Evolutionary conservation across 1,140 invertebrate species (phyloP).

Genomic region (Sitobion miscanthi): DNA sequence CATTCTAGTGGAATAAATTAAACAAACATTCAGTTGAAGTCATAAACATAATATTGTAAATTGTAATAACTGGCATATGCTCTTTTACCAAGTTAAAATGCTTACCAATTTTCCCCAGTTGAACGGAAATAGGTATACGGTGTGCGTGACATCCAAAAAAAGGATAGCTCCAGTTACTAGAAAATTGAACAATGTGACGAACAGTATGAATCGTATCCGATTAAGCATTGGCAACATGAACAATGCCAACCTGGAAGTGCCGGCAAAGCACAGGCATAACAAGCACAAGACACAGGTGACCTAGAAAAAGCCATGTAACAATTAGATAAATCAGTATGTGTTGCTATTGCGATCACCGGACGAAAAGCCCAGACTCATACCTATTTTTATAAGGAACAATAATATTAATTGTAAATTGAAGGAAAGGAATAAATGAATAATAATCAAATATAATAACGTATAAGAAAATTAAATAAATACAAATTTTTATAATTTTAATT

Average conservation of each 20-base stretch:
- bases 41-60: background rate
- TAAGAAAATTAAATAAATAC: background rate
- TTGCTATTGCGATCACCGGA: too few relatives aligned
- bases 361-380: too few relatives aligned
- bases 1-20: constrained; percentile 65
- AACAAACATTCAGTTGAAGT: background rate
- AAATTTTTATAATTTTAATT: background rate
- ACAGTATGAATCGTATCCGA: constrained; percentile 75
- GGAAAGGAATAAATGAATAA: background rate
- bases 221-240: constrained; percentile 74
- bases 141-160: constrained; percentile 83
- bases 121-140: constrained; percentile 80
- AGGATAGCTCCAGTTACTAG: constrained; percentile 80
- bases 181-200: constrained; percentile 80
- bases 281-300: constrained; percentile 77
- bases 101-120: constrained; percentile 82
- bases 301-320: constrained; percentile 63
- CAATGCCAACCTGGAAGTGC: constrained; percentile 76
- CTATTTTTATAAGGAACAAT: background rate
- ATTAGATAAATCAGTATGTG: background rate
- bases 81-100: constrained; percentile 50
- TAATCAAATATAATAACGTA: background rate
- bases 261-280: constrained; percentile 76
- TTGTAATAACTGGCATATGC: background rate
- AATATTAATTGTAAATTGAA: background rate